Conservation (phyloP, 2,113 vertebrate species). For the Panthera uncia region DNA sequence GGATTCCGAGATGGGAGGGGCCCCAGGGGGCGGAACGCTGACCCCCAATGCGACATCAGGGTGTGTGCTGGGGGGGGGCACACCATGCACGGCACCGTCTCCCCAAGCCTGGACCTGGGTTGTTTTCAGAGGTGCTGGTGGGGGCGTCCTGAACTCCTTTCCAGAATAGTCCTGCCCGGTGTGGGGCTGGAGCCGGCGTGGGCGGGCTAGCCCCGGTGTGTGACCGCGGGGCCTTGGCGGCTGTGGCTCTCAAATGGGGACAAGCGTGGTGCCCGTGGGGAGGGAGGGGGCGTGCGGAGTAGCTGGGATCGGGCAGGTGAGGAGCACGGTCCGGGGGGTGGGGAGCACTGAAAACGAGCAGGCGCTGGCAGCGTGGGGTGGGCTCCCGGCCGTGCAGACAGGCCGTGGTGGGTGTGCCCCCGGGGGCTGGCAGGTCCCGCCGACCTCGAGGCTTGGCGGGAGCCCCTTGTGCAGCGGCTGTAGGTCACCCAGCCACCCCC, state of each 20-base stretch:
- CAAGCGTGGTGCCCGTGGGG: fast-evolving
- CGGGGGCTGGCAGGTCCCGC: neutral
- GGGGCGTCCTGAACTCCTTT: neutral
- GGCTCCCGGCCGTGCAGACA: neutral
- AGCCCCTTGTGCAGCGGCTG: neutral
- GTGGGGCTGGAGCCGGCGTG: neutral
- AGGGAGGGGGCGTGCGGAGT: fast-evolving
- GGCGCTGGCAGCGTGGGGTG: too few species aligned
- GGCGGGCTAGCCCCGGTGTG: neutral
- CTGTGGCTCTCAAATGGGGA: neutral
- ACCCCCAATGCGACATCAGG: fast-evolving
- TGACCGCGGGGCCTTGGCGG: neutral
- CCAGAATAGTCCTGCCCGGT: neutral
- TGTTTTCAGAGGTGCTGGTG: neutral
- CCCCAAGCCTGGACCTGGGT: neutral
- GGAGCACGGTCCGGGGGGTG: too few species aligned
- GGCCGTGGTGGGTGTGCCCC: neutral
- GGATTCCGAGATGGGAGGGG: neutral
- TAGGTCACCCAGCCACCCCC: too few species aligned
- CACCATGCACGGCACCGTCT: neutral
- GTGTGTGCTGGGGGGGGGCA: neutral
- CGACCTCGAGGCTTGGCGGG: neutral
- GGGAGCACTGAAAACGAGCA: too few species aligned
- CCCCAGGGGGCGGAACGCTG: neutral
- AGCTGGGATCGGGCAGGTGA: neutral